phyloP scores from a whole-genome alignment of 2,888 invertebrate genomes.

The Mythimna ferrago region DNA sequence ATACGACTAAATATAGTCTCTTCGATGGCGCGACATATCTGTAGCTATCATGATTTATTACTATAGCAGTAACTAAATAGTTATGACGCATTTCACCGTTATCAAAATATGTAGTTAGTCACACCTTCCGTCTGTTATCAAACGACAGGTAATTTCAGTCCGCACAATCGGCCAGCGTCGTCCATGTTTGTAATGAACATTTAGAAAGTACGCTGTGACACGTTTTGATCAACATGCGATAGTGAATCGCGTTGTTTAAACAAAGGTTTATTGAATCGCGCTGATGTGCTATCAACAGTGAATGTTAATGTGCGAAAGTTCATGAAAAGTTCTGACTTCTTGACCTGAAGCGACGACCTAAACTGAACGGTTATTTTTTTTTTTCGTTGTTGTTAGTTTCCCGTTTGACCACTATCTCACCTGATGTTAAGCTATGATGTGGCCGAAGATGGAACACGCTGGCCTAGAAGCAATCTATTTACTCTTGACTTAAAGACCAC shows the following conservation, averaged over 20 bases:
- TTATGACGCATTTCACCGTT: constrained; percentile 19
- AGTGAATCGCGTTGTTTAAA: constrained; percentile 37
- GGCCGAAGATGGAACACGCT: too few species aligned
- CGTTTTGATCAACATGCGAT: constrained; percentile 55
- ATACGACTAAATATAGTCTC: too few species aligned
- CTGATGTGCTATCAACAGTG: constrained; percentile 15
- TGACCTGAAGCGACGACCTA: too few species aligned
- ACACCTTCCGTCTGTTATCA: constrained; percentile 33
- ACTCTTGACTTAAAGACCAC: too few species aligned
- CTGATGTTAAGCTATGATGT: too few species aligned
- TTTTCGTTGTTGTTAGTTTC: too few species aligned
- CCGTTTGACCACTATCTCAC: too few species aligned
- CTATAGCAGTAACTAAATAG: neutral
- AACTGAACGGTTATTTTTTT: too few species aligned
- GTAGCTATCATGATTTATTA: neutral
- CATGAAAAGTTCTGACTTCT: neutral
- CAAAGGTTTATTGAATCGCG: constrained; percentile 40
- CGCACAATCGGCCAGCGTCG: constrained; percentile 29
- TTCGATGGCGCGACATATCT: too few species aligned
- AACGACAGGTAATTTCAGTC: constrained; percentile 42
- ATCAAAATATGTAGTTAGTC: constrained; percentile 32
- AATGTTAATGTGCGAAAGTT: constrained; percentile 39
- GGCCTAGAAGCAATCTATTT: too few species aligned
- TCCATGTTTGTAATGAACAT: constrained; percentile 40
- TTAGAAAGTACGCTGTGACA: constrained; percentile 56